A percentile compares a stretch with the other conserved stretches of the same genome.
Conservation (phyloP, 2,888 invertebrate species). For the Parasteatoda lunata region DNA sequence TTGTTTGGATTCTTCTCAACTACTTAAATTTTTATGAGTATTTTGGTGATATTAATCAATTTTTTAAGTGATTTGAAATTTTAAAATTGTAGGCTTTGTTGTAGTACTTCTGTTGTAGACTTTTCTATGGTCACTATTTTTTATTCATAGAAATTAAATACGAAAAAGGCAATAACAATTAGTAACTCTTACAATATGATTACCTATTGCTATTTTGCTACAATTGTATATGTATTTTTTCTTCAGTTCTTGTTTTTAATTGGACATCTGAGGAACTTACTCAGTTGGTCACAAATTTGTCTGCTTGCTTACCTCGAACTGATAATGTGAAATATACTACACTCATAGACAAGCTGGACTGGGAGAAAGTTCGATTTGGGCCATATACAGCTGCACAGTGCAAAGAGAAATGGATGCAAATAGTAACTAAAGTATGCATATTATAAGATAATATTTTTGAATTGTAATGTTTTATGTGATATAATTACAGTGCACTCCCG, state of each 20-base stretch:
- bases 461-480: no score
- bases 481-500: no score
- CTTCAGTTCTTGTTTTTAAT: constrained; percentile 64
- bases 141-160: not conserved
- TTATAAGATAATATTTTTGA: no score
- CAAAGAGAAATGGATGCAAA: constrained; percentile 75
- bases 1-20: no score
- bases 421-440: constrained; percentile 70
- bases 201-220: not conserved
- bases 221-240: not conserved
- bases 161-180: not conserved
- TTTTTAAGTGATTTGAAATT: no score
- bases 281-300: constrained; percentile 67
- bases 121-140: not conserved
- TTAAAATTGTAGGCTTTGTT: no score
- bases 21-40: no score
- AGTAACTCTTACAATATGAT: not conserved
- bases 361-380: constrained; percentile 74
- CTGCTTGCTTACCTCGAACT: constrained; percentile 68
- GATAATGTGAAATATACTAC: constrained; percentile 69
- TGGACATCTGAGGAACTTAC: constrained; percentile 69
- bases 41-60: no score
- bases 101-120: no score
- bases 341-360: constrained; percentile 69
- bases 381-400: constrained; percentile 76